Evolutionary conservation across 1,140 invertebrate species (phyloP).

Genomic region (Phymorhynchus buccinoides): DNA sequence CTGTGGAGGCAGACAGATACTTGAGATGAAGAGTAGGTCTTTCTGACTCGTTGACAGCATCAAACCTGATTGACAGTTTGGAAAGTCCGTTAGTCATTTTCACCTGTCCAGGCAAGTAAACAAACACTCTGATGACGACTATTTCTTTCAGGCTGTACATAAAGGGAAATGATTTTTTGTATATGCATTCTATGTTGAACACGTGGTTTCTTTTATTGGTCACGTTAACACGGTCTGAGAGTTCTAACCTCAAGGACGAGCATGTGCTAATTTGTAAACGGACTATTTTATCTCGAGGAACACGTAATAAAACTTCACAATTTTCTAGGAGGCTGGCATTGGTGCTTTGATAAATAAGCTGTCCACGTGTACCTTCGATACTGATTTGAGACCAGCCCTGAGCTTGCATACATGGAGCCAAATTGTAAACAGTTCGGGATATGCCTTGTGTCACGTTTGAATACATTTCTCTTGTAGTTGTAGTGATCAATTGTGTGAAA

Average conservation of each 20-base stretch:
- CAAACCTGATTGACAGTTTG: background rate
- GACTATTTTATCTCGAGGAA: background rate
- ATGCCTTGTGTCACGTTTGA: background rate
- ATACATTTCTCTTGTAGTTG: background rate
- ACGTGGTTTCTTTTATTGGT: background rate
- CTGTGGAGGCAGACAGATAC: background rate
- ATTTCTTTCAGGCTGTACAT: background rate
- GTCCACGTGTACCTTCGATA: background rate
- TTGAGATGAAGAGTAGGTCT: background rate
- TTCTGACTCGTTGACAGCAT: background rate
- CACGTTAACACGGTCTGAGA: background rate
- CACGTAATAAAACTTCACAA: background rate
- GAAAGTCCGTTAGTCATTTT: background rate
- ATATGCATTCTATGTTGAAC: background rate
- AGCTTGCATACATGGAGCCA: background rate
- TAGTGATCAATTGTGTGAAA: background rate
- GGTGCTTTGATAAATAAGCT: background rate
- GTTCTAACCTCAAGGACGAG: background rate
- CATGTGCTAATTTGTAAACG: background rate
- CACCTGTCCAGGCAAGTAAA: background rate
- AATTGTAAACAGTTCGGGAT: background rate
- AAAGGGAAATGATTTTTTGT: background rate
- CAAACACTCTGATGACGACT: background rate
- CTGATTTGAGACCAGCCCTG: background rate
- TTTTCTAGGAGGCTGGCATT: background rate